Base-by-base conservation (phyloP, 2,113 vertebrate species). In the Thalassoma bifasciatum region DNA sequence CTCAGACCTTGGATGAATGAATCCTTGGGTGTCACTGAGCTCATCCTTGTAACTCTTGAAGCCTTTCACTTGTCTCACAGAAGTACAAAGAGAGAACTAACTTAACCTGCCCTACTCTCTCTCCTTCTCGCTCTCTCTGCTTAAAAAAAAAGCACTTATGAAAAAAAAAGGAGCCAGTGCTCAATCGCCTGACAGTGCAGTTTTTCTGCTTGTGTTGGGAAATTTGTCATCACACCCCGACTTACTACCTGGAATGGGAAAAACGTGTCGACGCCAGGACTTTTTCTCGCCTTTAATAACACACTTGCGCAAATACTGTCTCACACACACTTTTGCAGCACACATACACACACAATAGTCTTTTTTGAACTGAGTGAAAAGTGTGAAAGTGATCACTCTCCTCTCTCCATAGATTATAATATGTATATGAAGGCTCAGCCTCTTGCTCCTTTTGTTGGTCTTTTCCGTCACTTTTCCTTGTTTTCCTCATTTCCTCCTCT, bases 131-230 rank as follows among this genome's bases (percentile, higher is more conserved):
- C 59, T 80, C 77, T 82, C 84, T 42, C 75, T 77, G n/a, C 26
- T 16, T n/a, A 72, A 64, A 70, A 89, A 67, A 71, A 75, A 83
- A 87, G 64, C 73, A 81, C 87, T 90, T 84, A 81, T 88, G 79
- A 86, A 85, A 89, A 87, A n/a, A 88, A 80, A 71, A 75, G 68
- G 50, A 71, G 66, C 73, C 72, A 59, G 77, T 66, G 79, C 87
- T 87, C 83, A 75, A 86, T 87, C 72, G 79, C 86, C 92, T 94
- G 93, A 94, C 92, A 69, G 73, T 87, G 93, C 93, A 91, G 59
- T 60, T 92, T 91, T 93, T 93, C 77, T 92, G 92, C 93, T 92
- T 91, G 86, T 91, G 88, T 94, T 91, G 84, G 92, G 84, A 92
- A 90, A 94, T 91, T 91, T 90, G 85, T 91, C 88, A 90, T 90